Evolutionary conservation across 2,797 vertebrate species (phyloP), one percentile per base, ranked within the genome.

Genomic region (Schizopygopsis malacanthus): DNA sequence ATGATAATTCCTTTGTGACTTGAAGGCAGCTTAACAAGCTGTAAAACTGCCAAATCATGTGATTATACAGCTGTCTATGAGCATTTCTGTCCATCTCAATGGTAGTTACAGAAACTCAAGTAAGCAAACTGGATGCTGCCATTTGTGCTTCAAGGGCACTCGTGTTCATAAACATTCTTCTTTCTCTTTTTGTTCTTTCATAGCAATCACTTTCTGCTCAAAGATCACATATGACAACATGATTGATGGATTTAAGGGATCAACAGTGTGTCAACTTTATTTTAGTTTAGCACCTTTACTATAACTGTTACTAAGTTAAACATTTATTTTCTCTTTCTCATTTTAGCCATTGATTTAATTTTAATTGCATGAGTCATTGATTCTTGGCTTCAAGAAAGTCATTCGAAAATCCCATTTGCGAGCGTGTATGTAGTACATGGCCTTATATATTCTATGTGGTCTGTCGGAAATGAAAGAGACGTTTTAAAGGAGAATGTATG

Each of bases 401-500:
- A 82, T 56, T 71, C 6, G 9, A 43, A 52, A 71, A 41, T 71
- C 20, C n/a, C 22, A 67, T 39, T 37, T 37, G 22, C 18, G 47
- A n/a, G 65, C 1, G 6, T 52, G 28, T 39, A 7, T 41, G 33
- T 81, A 54, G 12, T 11, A 20, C 54, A 72, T 37, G 16, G 41
- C 56, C 70, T 47, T 4, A 11, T 39, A n/a, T 15, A 50, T 83
- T 50, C 12, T 22, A 52, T n/a, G 45, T 52, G 45, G 28, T 39
- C 59, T 18, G 43, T 76, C 25, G 6, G 67, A 71, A 71, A 56
- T 82, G 28, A 75, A 65, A 37, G 12, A 71, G 6, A 61, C 33
- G 25, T 37, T 75, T 63, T 61, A 61, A 63, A 83, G 56, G 43
- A 33, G 63, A 83, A 37, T 69, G 65, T 69, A 83, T 80, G 85